A percentile compares a stretch with the other conserved stretches of the same genome.
These are phyloP conservation scores for Barnardius zonarius DNA, from an alignment of 2,113 vertebrate species.

Conservation along the genomic window DNA sequence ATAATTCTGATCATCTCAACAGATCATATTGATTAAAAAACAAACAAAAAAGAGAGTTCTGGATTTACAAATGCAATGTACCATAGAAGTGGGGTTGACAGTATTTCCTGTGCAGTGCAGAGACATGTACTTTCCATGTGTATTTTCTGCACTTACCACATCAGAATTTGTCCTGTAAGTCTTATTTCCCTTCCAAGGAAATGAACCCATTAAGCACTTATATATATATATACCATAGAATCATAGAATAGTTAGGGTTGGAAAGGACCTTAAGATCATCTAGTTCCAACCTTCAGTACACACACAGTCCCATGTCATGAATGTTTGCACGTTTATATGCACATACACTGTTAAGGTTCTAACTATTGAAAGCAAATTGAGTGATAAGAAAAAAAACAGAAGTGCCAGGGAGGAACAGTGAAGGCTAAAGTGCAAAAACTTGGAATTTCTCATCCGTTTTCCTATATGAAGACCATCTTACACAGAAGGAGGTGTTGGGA, in stretches of 20 bases:
- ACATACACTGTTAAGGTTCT: background rate
- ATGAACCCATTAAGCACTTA: background rate
- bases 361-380: background rate
- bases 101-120: background rate
- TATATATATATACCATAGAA: background rate
- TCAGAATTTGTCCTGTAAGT: background rate
- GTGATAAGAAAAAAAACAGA: background rate
- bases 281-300: background rate
- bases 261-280: background rate
- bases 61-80: background rate
- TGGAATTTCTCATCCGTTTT: background rate
- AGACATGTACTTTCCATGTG: background rate
- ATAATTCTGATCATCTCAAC: background rate
- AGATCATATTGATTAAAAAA: background rate
- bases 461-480: conserved; percentile 71
- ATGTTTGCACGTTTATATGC: background rate
- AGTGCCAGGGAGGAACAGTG: background rate
- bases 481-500: conserved; percentile 90
- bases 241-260: background rate
- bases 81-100: background rate
- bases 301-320: background rate
- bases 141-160: background rate
- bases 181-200: background rate
- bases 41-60: background rate
- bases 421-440: background rate